Evolutionary conservation across 2,113 vertebrate genomes (phyloP).

Genomic region (Setophaga kirtlandii): DNA sequence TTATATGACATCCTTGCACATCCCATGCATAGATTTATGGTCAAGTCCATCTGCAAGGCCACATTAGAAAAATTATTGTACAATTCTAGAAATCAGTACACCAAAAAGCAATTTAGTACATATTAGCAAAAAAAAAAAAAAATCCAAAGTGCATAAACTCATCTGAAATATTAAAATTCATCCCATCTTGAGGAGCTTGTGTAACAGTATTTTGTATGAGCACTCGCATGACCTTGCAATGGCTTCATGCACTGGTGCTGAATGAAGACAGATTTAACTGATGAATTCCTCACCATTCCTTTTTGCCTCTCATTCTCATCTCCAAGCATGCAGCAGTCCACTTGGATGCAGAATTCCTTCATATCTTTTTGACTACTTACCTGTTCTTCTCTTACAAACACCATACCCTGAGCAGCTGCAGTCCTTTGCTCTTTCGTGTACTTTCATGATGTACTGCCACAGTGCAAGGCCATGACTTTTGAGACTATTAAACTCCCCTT

Average conservation of each 20-base stretch:
- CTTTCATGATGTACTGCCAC: neutral
- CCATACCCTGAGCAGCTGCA: neutral
- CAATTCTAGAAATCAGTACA: neutral
- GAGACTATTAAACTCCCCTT: neutral
- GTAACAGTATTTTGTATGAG: neutral
- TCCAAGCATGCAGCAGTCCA: neutral
- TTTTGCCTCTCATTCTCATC: neutral
- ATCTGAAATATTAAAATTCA: neutral
- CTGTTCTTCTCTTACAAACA: neutral
- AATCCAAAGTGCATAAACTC: neutral
- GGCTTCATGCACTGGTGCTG: neutral
- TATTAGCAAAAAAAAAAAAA: neutral
- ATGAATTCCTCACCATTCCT: neutral
- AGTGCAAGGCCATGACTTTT: neutral
- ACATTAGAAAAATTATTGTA: neutral
- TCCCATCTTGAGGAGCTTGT: neutral
- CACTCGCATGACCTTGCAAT: neutral
- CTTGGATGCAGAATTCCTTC: neutral
- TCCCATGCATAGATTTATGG: neutral
- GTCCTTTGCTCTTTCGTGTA: neutral
- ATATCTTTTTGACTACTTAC: neutral
- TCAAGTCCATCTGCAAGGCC: slow-evolving; percentile 1
- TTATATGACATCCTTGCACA: slow-evolving; percentile 1
- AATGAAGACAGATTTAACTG: neutral
- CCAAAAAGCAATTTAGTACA: neutral